phyloP scores from a whole-genome alignment of 35 echinoderm and acorn worm species.

The Eucidaris tribuloides region DNA sequence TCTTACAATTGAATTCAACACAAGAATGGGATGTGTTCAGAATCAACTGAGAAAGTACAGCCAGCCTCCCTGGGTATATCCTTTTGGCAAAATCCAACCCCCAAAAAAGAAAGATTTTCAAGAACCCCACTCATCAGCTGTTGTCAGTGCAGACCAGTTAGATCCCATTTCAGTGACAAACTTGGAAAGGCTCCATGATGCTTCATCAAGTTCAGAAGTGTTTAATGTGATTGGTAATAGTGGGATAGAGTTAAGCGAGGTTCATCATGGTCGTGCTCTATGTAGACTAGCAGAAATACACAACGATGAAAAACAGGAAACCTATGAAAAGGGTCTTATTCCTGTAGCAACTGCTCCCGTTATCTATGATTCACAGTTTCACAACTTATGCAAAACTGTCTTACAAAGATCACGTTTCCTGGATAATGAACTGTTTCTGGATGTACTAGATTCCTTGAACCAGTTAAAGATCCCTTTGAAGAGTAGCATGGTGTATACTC shows the following conservation, averaged over 20 bases:
- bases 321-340: constrained; percentile 1
- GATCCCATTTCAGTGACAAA: background rate
- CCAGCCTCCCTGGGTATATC: constrained; percentile 24
- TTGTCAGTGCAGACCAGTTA: background rate
- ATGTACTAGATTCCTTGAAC: constrained; percentile 5
- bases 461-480: constrained; percentile 13
- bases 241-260: constrained; percentile 16
- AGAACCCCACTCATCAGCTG: background rate
- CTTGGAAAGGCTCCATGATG: constrained; percentile 1
- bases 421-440: constrained; percentile 35
- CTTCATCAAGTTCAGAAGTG: background rate
- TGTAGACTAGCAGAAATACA: constrained; percentile 40
- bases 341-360: background rate
- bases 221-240: constrained; percentile 31
- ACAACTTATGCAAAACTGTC: constrained; percentile 29
- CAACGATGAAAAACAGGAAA: background rate
- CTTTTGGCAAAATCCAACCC: background rate
- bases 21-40: background rate
- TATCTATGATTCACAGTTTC: constrained; percentile 24
- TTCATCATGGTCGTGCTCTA: constrained; percentile 50
- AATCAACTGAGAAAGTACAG: constrained; percentile 12
- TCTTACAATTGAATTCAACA: background rate
- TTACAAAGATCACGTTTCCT: constrained; percentile 41
- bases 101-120: background rate
- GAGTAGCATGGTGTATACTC: constrained; percentile 37